These are phyloP conservation scores for Camponotus fellah DNA, from an alignment of 2,888 invertebrate species.

Conservation along the genomic window DNA sequence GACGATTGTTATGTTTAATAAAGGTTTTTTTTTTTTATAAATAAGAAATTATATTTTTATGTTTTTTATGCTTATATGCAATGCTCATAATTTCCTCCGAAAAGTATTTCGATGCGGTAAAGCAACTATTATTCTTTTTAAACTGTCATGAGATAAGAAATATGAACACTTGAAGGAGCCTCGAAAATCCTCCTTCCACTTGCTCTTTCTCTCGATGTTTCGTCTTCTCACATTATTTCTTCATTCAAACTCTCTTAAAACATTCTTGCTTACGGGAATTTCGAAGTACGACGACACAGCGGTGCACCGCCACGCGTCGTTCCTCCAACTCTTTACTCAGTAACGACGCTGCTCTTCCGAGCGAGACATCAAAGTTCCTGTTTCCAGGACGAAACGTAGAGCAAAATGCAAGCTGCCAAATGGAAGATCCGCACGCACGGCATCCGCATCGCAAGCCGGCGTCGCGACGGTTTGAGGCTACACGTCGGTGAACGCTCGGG, in stretches of 20 bases:
- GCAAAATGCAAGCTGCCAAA: slow-evolving; percentile 45
- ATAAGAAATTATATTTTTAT: background rate
- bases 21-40: background rate
- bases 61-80: background rate
- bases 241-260: slow-evolving; percentile 46
- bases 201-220: slow-evolving; percentile 3
- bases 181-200: slow-evolving; percentile 39
- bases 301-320: background rate
- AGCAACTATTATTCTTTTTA: slow-evolving; percentile 30
- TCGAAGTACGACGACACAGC: background rate
- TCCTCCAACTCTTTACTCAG: slow-evolving; percentile 38
- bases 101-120: slow-evolving; percentile 1
- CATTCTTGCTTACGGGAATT: slow-evolving; percentile 29
- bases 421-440: slow-evolving; percentile 46
- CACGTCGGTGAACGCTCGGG: slow-evolving; percentile 27
- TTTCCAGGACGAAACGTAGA: slow-evolving; percentile 9
- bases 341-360: slow-evolving; percentile 42
- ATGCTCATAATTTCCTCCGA: background rate
- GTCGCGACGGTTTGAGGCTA: slow-evolving; percentile 15
- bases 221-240: slow-evolving; percentile 25
- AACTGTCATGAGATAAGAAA: slow-evolving; percentile 28
- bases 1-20: too few species aligned
- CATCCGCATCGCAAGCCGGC: background rate
- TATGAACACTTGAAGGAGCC: slow-evolving; percentile 27
- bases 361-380: slow-evolving; percentile 49